Percentiles rank a stretch among this genome's conserved stretches.
These are phyloP conservation scores for Leptinotarsa juncta DNA, from an alignment of 2,888 invertebrate species.

Conservation along the genomic window DNA sequence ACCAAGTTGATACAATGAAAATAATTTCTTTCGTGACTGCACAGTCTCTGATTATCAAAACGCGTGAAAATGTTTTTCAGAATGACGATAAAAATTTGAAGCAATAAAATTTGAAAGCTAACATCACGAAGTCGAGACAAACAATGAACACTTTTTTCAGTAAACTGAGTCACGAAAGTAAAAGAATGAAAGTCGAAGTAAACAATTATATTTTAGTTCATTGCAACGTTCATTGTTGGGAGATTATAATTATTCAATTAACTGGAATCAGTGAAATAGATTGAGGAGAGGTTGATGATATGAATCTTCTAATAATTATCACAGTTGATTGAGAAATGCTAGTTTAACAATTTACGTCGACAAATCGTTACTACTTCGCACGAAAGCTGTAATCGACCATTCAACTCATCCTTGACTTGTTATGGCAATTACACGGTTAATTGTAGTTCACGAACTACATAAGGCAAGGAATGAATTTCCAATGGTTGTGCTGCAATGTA, in stretches of 20 bases:
- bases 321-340: background rate
- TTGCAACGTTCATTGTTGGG: too few species aligned
- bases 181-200: too few species aligned
- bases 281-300: background rate
- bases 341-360: background rate
- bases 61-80: too few species aligned
- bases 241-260: background rate
- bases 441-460: slow-evolving; percentile 23
- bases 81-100: too few species aligned
- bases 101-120: too few species aligned
- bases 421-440: slow-evolving; percentile 19
- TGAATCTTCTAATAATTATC: background rate
- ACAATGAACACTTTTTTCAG: too few species aligned
- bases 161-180: too few species aligned
- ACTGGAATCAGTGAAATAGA: background rate
- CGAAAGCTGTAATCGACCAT: slow-evolving; percentile 17
- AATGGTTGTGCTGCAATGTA: slow-evolving; percentile 29
- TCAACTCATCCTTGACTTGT: slow-evolving; percentile 30
- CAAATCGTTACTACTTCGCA: slow-evolving; percentile 4
- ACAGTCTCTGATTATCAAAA: too few species aligned
- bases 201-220: too few species aligned
- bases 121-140: too few species aligned
- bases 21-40: too few species aligned
- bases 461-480: slow-evolving; percentile 26
- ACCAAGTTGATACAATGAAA: too few species aligned